Percentiles rank a stretch among this genome's conserved stretches.
Conservation (phyloP, 2,797 vertebrate genomes). For the Aeoliscus strigatus region DNA sequence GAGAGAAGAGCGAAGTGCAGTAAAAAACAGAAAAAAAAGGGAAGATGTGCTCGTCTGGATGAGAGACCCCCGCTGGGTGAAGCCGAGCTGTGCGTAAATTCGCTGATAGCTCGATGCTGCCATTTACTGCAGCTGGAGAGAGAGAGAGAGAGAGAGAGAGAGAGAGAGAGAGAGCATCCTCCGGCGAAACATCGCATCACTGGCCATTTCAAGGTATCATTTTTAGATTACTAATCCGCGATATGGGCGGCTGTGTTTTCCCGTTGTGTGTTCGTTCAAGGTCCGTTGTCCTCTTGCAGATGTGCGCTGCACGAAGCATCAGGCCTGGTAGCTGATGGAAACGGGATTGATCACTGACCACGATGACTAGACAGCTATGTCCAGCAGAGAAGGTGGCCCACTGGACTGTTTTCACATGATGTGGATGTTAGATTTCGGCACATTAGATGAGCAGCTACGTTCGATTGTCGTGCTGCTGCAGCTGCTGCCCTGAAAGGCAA, state of each 20-base stretch:
- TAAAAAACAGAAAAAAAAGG: slow-evolving; percentile 33
- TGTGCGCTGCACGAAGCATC: slow-evolving; percentile 38
- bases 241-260: too few species aligned
- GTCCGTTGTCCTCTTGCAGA: slow-evolving; percentile 31
- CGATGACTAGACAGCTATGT: slow-evolving; percentile 14
- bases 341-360: slow-evolving; percentile 37
- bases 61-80: slow-evolving; percentile 67
- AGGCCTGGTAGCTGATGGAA: slow-evolving; percentile 33
- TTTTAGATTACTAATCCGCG: slow-evolving; percentile 24
- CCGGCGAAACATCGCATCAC: slow-evolving; percentile 33
- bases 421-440: slow-evolving; percentile 15
- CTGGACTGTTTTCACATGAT: slow-evolving; percentile 14
- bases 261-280: slow-evolving; percentile 18
- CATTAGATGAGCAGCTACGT: slow-evolving; percentile 1
- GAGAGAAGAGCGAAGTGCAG: too few species aligned
- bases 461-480: neutral
- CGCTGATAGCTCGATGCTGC: slow-evolving; percentile 56
- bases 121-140: slow-evolving; percentile 61
- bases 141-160: slow-evolving; percentile 46
- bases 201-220: slow-evolving; percentile 49
- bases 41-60: slow-evolving; percentile 50
- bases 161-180: slow-evolving; percentile 38
- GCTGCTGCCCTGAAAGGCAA: neutral
- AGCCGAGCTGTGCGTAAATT: slow-evolving; percentile 64
- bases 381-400: slow-evolving; percentile 1